A percentile compares a stretch with the other conserved stretches of the same genome.
Conservation (phyloP, 1,140 invertebrate species). For the Drosophila rhopaloa region DNA sequence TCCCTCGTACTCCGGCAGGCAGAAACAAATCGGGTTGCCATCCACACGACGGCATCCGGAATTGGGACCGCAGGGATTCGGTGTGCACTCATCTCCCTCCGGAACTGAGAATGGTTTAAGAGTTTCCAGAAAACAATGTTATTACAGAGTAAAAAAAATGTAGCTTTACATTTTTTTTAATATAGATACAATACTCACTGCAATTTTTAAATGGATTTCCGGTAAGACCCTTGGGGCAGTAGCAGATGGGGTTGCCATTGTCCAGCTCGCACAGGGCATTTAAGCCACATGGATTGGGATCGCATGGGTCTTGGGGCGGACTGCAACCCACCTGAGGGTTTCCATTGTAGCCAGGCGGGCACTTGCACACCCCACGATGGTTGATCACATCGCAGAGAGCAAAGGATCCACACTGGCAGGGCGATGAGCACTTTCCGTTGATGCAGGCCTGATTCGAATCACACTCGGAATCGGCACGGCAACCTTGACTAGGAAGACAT, state of each 20-base stretch:
- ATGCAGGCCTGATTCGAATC: conserved; percentile 89
- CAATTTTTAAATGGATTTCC: conserved; percentile 96
- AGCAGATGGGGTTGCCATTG: conserved; percentile 94
- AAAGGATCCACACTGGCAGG: conserved; percentile 91
- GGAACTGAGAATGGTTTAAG: conserved; percentile 87
- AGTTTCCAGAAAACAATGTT: too few species aligned
- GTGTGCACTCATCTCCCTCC: conserved; percentile 92
- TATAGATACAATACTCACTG: conserved; percentile 88
- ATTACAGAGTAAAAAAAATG: too few species aligned
- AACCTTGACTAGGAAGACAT: conserved; percentile 89
- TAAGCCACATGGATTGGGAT: conserved; percentile 93
- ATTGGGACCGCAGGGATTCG: conserved; percentile 93
- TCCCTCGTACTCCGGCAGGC: conserved; percentile 94
- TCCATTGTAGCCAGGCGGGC: conserved; percentile 90
- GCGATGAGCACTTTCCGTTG: conserved; percentile 90
- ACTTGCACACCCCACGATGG: conserved; percentile 91
- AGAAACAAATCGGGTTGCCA: conserved; percentile 91
- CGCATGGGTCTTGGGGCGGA: conserved; percentile 89
- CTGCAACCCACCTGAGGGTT: conserved; percentile 88
- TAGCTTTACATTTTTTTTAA: not conserved
- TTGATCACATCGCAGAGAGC: conserved; percentile 91
- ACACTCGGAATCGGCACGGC: conserved; percentile 89
- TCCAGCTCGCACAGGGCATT: conserved; percentile 94
- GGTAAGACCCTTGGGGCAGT: conserved; percentile 94
- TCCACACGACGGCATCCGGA: conserved; percentile 91